Evolutionary conservation across 1,140 invertebrate species (phyloP).

Genomic region (Drosophila takahashii): DNA sequence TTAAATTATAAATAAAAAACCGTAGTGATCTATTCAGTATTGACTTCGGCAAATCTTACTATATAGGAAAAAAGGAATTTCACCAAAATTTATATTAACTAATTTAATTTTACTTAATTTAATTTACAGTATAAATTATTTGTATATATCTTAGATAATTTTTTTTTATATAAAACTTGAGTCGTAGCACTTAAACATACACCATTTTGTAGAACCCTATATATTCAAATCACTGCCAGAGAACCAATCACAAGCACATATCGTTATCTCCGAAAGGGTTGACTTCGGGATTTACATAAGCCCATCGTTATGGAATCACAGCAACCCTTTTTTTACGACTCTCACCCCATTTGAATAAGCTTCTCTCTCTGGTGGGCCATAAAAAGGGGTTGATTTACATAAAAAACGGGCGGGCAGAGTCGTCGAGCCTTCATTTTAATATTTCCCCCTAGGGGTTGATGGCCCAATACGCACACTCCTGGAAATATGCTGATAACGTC

Average conservation of each 20-base stretch:
- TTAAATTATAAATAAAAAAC: too few relatives aligned
- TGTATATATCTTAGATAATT: too few relatives aligned
- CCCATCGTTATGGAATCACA: constrained; percentile 62
- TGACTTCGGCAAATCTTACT: too few relatives aligned
- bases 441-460: constrained; percentile 60
- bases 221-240: constrained; percentile 49
- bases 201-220: constrained; percentile 61
- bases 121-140: too few relatives aligned
- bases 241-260: constrained; percentile 52
- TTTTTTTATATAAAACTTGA: background rate
- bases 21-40: too few relatives aligned
- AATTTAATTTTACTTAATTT: too few relatives aligned
- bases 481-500: constrained; percentile 54
- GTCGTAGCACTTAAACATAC: constrained; percentile 1
- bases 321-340: constrained; percentile 69
- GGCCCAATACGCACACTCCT: constrained; percentile 59
- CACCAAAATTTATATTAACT: too few relatives aligned
- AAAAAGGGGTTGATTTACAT: constrained; percentile 80
- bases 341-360: constrained; percentile 72
- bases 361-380: constrained; percentile 38
- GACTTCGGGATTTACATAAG: constrained; percentile 70
- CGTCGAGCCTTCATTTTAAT: constrained; percentile 69
- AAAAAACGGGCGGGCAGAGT: constrained; percentile 45
- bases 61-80: too few relatives aligned
- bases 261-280: constrained; percentile 62